phyloP scores from a whole-genome alignment of 2,113 vertebrate genomes.

The Clupea harengus region DNA sequence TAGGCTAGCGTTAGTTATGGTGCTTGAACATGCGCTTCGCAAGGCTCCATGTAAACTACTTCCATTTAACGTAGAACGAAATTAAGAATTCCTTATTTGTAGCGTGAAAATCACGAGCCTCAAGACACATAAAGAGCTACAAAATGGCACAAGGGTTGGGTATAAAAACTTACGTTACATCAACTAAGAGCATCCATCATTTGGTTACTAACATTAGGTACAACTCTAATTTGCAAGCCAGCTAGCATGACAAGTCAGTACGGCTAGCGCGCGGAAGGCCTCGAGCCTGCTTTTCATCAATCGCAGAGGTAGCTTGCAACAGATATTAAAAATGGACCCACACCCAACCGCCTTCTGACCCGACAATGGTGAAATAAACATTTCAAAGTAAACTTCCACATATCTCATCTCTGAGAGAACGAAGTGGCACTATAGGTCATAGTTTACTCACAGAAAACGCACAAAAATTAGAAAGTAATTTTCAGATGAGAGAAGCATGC shows the following conservation, averaged over 20 bases:
- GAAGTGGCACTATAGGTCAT: not conserved
- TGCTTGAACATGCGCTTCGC: not conserved
- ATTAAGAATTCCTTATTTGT: not conserved
- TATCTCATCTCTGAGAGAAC: not conserved
- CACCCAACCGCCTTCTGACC: not conserved
- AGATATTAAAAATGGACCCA: conserved; percentile 30
- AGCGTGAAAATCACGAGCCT: not conserved
- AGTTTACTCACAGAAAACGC: not conserved
- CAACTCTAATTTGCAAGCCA: not conserved
- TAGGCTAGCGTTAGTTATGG: not conserved
- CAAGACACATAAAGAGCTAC: not conserved
- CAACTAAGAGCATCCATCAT: not conserved
- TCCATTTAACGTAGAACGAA: not conserved
- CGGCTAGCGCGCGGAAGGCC: conserved; percentile 43
- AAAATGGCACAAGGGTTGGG: not conserved
- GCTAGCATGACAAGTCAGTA: conserved; percentile 27
- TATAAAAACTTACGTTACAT: not conserved
- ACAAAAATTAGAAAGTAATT: conserved; percentile 34
- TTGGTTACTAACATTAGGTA: not conserved
- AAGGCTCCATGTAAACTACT: not conserved
- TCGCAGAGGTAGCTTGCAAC: conserved; percentile 18
- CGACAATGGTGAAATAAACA: not conserved
- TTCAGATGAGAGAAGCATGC: conserved; percentile 67
- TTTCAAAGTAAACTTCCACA: not conserved
- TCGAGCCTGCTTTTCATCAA: conserved; percentile 37